phyloP scores from a whole-genome alignment of 2,113 vertebrate genomes.

The Hippocampus comes region DNA sequence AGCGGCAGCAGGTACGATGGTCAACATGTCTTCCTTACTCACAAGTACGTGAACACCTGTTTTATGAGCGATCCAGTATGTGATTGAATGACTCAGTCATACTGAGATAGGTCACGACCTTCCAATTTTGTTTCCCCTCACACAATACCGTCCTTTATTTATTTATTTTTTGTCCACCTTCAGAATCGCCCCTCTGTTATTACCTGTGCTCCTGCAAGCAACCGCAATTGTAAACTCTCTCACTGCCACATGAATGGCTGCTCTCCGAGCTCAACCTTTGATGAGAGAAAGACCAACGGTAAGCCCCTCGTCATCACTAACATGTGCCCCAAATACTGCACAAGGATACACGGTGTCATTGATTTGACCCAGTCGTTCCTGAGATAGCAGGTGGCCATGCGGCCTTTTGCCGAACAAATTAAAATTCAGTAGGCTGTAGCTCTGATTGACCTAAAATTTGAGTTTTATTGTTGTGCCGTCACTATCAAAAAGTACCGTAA shows the following conservation, averaged over 20 bases:
- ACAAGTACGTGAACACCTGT: neutral
- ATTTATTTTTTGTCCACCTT: neutral
- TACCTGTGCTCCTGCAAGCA: slow-evolving; percentile 88
- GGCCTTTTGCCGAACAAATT: too few species aligned
- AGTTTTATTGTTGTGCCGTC: too few species aligned
- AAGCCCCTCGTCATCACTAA: neutral
- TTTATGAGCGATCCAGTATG: neutral
- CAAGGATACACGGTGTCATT: too few species aligned
- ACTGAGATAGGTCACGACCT: too few species aligned
- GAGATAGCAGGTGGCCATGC: too few species aligned
- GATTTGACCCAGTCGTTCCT: too few species aligned
- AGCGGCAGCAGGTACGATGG: slow-evolving; percentile 87
- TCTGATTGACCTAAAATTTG: too few species aligned
- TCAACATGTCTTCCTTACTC: neutral
- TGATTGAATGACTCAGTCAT: neutral
- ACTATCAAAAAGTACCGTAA: too few species aligned
- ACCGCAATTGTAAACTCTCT: slow-evolving; percentile 89
- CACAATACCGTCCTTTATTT: neutral
- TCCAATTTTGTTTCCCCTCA: neutral
- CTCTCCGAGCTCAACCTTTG: slow-evolving; percentile 60
- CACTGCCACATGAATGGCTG: slow-evolving; percentile 88
- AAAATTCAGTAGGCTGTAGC: too few species aligned
- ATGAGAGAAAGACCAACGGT: slow-evolving; percentile 69
- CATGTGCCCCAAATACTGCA: neutral
- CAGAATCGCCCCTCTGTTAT: slow-evolving; percentile 97